phyloP scores from a whole-genome alignment of 2,888 invertebrate species.

The Cryptocheilus praepositus region DNA sequence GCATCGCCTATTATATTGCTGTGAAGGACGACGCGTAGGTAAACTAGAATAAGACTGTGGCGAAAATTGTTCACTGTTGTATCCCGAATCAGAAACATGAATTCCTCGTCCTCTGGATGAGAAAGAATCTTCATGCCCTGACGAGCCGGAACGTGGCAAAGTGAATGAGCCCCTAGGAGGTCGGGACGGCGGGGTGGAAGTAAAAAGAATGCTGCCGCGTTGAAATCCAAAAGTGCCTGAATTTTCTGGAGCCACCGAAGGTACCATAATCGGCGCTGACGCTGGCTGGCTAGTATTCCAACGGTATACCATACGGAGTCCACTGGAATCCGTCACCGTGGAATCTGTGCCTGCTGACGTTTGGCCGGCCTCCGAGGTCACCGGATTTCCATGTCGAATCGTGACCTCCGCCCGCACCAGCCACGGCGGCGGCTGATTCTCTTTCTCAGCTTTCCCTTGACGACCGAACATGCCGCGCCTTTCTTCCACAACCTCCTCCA shows the following conservation, averaged over 20 bases:
- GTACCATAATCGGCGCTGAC: slow-evolving; percentile 28
- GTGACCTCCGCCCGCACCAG: slow-evolving; percentile 83
- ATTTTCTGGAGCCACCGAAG: slow-evolving; percentile 18
- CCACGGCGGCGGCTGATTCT: slow-evolving; percentile 76
- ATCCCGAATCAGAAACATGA: slow-evolving; percentile 75
- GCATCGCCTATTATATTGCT: slow-evolving; percentile 77
- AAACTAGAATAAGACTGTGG: slow-evolving; percentile 71
- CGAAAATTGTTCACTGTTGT: slow-evolving; percentile 77
- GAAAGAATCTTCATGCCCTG: slow-evolving; percentile 44
- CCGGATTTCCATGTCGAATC: slow-evolving; percentile 77
- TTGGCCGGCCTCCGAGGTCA: slow-evolving; percentile 60
- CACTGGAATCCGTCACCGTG: slow-evolving; percentile 73
- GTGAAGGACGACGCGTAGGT: slow-evolving; percentile 63
- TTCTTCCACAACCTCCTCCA: slow-evolving; percentile 38
- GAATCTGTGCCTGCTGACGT: slow-evolving; percentile 63
- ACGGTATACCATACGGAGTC: slow-evolving; percentile 77
- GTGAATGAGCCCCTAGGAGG: slow-evolving; percentile 59
- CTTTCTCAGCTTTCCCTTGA: slow-evolving; percentile 34
- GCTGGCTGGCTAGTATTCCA: slow-evolving; percentile 70
- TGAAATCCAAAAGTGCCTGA: slow-evolving; percentile 73
- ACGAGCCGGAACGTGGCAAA: slow-evolving; percentile 57
- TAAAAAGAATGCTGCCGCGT: slow-evolving; percentile 77
- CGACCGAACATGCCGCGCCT: slow-evolving; percentile 51
- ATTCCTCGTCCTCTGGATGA: slow-evolving; percentile 41
- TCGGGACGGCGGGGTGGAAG: slow-evolving; percentile 74